phyloP scores from a whole-genome alignment of 1,140 invertebrate genomes.

The Listronotus bonariensis region DNA sequence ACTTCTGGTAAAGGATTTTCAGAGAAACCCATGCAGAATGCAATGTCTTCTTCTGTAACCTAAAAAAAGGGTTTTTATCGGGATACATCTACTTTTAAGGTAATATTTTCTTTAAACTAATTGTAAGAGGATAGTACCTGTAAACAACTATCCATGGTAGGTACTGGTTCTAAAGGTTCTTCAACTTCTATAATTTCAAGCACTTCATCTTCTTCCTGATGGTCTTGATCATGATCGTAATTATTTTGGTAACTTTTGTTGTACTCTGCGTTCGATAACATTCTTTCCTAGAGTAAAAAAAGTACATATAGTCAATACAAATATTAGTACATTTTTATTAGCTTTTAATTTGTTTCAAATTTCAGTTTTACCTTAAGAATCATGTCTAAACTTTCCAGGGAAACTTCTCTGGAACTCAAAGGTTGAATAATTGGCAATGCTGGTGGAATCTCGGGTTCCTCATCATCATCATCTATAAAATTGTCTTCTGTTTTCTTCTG shows the following conservation, averaged over 20 bases:
- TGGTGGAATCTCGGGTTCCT: constrained; percentile 73
- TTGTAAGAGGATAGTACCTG: too few relatives aligned
- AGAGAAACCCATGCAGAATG: constrained; percentile 76
- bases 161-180: constrained; percentile 77
- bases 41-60: constrained; percentile 85
- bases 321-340: too few relatives aligned
- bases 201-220: constrained; percentile 68
- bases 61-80: too few relatives aligned
- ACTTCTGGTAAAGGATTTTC: constrained; percentile 75
- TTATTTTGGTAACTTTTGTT: constrained; percentile 46
- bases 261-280: constrained; percentile 63
- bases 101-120: too few relatives aligned
- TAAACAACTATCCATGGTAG: constrained; percentile 80
- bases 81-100: too few relatives aligned
- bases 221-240: constrained; percentile 49
- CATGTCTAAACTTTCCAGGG: constrained; percentile 75
- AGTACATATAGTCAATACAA: too few relatives aligned
- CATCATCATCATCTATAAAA: constrained; percentile 67
- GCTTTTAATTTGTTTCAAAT: too few relatives aligned
- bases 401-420: constrained; percentile 75
- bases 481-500: constrained; percentile 59
- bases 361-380: constrained; percentile 59
- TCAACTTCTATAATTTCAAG: constrained; percentile 83
- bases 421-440: constrained; percentile 76
- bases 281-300: constrained; percentile 55